Evolutionary conservation across 2,888 invertebrate genomes (phyloP), one percentile per base, ranked within the genome.

Genomic region (Vanessa cardui): DNA sequence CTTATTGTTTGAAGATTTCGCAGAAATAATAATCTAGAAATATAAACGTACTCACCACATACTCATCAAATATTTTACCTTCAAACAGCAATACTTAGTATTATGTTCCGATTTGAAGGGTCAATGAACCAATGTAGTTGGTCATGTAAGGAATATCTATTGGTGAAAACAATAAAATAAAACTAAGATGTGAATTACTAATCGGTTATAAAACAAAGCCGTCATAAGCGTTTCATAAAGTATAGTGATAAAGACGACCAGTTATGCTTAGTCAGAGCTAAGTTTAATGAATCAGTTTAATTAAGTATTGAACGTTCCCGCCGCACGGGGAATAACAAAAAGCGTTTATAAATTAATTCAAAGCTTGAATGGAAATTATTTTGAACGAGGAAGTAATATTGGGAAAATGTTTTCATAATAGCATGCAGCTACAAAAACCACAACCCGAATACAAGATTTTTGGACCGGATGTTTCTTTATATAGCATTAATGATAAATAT

Each of bases 221-320:
- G 6, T 47, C 16, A 16, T 20, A 15, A 33, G 16, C 65, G 49
- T 6, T 58, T 58, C 26, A 64, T 64, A 58, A 58, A 58, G 52
- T 20, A 49, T 52, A 50, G 45, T 60, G 44, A 64, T 59, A 50
- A 45, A 59, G 39, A 49, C 44, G 21, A 1, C 59, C 21, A 64
- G 50, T 33, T 33, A 46, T 33, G 64, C 68, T 56, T 47, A 68
- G 58, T 68, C 68, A 59, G 46, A 46, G 54, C 56, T 56, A 68
- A 56, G 46, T 64, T 45, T 61, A 58, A 68, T 64, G 39, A 64
- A 68, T 68, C 60, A 50, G 64, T 68, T 79, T 77, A 82, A 84
- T 84, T 83, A 84, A 70, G 63, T 66, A 70, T 66, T 66, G 66
- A 70, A 66, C 58, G 18, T 52, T 60, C 45, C 58, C 66, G 62